Evolutionary conservation across 2,888 invertebrate genomes (phyloP).

Genomic region (Maniola hyperantus): DNA sequence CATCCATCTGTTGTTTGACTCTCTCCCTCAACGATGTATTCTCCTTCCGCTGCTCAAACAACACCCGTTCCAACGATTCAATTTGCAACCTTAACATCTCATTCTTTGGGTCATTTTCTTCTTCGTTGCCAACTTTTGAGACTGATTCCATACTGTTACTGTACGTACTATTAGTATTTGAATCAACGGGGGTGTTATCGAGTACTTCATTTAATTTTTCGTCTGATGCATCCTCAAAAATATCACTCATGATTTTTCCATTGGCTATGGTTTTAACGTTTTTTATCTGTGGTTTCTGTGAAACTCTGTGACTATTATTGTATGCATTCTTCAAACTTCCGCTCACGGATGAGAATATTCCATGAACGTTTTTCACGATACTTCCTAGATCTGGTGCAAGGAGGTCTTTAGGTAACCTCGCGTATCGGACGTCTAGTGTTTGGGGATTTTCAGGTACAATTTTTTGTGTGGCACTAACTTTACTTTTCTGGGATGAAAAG

Average conservation of each 20-base stretch:
- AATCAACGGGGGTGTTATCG: constrained; percentile 13
- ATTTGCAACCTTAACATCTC: constrained; percentile 63
- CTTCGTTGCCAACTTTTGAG: constrained; percentile 14
- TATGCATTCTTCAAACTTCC: constrained; percentile 76
- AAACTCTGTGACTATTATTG: constrained; percentile 56
- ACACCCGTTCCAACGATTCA: constrained; percentile 64
- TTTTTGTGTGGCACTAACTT: constrained; percentile 62
- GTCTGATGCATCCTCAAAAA: constrained; percentile 61
- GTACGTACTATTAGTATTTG: constrained; percentile 1
- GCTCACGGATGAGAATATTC: constrained; percentile 75
- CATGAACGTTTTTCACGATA: constrained; percentile 78
- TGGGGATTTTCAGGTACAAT: constrained; percentile 55
- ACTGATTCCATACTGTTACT: constrained; percentile 6
- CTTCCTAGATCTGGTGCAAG: constrained; percentile 71
- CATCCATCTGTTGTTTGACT: constrained; percentile 66
- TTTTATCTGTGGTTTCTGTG: constrained; percentile 55
- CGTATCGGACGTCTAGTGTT: constrained; percentile 51
- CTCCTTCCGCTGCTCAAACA: constrained; percentile 69
- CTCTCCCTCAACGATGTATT: constrained; percentile 59
- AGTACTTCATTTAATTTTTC: constrained; percentile 31
- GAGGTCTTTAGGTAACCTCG: constrained; percentile 67
- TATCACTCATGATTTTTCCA: constrained; percentile 71
- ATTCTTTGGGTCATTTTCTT: constrained; percentile 47
- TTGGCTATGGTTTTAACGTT: constrained; percentile 56
- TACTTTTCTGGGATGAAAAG: constrained; percentile 61